A percentile compares a stretch with the other conserved stretches of the same genome.
phyloP scores from a whole-genome alignment of 2,888 invertebrate genomes.

The Drosophila stalkeri region DNA sequence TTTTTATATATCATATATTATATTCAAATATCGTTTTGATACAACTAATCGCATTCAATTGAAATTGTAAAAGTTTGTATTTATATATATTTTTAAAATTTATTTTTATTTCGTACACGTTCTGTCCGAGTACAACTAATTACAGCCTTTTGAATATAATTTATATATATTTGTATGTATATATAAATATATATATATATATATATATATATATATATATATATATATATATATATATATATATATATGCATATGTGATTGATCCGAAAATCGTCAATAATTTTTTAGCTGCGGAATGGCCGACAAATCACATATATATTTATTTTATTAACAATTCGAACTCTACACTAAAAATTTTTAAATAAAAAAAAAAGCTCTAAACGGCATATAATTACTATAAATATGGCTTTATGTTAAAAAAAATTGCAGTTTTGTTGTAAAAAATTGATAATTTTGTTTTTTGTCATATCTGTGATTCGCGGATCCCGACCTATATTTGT shows the following conservation, averaged over 20 bases:
- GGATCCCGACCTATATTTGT: background rate
- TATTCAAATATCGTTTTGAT: too few relatives aligned
- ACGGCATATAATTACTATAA: background rate
- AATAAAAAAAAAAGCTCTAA: background rate
- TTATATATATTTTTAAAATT: too few relatives aligned
- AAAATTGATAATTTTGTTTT: background rate
- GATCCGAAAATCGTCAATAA: background rate
- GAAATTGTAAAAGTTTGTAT: background rate
- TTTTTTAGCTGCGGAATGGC: background rate
- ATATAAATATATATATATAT: background rate
- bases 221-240: too few relatives aligned
- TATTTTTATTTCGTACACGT: slow-evolving; percentile 2
- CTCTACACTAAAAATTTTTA: background rate
- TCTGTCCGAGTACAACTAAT: slow-evolving; percentile 19
- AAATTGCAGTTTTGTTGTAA: background rate
- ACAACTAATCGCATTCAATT: background rate
- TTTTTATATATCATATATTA: too few relatives aligned
- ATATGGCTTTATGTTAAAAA: background rate
- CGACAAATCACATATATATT: slow-evolving; percentile 6
- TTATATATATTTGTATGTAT: background rate
- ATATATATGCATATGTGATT: background rate
- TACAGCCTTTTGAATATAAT: slow-evolving; percentile 18
- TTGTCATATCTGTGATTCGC: background rate
- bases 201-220: background rate
- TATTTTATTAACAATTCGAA: background rate